Evolutionary conservation across 2,797 vertebrate species (phyloP).

Genomic region (Gallinago nigripennis): DNA sequence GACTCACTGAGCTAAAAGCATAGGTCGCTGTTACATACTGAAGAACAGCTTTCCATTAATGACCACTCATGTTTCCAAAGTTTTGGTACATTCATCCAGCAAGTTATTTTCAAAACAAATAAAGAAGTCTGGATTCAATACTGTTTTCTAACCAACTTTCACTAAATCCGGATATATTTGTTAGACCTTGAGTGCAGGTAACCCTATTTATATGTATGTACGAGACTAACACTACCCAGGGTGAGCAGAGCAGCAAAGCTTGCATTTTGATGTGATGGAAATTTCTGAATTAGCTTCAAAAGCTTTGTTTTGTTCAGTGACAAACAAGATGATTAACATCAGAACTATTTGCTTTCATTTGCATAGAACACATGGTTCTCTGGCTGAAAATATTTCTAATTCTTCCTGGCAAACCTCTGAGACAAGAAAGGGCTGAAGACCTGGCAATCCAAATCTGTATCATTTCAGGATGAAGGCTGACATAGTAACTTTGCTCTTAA

Average conservation of each 20-base stretch:
- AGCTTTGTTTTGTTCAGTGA: neutral
- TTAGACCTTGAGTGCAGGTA: neutral
- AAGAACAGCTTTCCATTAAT: neutral
- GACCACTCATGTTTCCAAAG: neutral
- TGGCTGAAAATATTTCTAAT: neutral
- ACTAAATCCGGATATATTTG: neutral
- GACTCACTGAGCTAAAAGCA: neutral
- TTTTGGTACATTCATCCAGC: neutral
- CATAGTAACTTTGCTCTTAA: neutral
- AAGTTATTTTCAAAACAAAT: neutral
- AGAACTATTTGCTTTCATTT: constrained; percentile 22
- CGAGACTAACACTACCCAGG: neutral
- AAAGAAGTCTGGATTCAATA: neutral
- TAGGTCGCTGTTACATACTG: neutral
- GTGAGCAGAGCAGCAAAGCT: neutral
- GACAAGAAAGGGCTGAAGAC: neutral
- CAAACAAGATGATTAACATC: constrained; percentile 8
- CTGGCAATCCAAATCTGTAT: neutral
- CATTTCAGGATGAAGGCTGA: neutral
- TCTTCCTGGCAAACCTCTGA: constrained; percentile 12
- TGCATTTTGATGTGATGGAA: neutral
- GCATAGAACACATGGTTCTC: neutral
- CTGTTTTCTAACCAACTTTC: neutral
- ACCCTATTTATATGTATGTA: neutral
- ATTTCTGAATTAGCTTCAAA: constrained; percentile 17